Evolutionary conservation across 2,888 invertebrate genomes (phyloP).

Genomic region (Sthenelais limicola): DNA sequence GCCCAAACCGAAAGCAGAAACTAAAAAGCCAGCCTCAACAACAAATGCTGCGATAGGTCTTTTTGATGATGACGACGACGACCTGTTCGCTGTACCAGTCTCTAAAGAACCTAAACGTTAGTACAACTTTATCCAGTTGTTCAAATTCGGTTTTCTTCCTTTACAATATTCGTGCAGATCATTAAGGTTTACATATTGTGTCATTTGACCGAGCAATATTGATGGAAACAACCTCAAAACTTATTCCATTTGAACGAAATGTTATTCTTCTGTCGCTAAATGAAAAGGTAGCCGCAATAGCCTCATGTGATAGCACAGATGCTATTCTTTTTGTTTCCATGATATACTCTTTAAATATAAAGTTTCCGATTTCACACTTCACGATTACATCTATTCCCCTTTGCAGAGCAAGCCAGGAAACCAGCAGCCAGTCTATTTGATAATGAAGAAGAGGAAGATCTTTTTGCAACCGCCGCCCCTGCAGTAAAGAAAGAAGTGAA

Average conservation of each 20-base stretch:
- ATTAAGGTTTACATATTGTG: no score
- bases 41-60: background rate
- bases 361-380: no score
- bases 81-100: background rate
- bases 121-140: background rate
- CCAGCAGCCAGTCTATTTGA: constrained; percentile 40
- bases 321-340: background rate
- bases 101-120: constrained; percentile 12
- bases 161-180: no score
- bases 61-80: constrained; percentile 41
- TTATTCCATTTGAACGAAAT: no score
- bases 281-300: no score
- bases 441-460: constrained; percentile 43
- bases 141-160: no score
- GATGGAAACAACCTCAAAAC: no score
- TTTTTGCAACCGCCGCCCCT: constrained; percentile 34
- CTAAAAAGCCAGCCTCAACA: background rate
- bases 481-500: constrained; percentile 20
- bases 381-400: background rate
- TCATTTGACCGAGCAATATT: no score
- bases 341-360: no score
- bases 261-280: no score
- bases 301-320: no score
- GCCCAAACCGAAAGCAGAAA: background rate
- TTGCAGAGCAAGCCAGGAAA: background rate